Base-by-base conservation (phyloP, 2,113 vertebrate genomes). In the Aleadryas rufinucha region DNA sequence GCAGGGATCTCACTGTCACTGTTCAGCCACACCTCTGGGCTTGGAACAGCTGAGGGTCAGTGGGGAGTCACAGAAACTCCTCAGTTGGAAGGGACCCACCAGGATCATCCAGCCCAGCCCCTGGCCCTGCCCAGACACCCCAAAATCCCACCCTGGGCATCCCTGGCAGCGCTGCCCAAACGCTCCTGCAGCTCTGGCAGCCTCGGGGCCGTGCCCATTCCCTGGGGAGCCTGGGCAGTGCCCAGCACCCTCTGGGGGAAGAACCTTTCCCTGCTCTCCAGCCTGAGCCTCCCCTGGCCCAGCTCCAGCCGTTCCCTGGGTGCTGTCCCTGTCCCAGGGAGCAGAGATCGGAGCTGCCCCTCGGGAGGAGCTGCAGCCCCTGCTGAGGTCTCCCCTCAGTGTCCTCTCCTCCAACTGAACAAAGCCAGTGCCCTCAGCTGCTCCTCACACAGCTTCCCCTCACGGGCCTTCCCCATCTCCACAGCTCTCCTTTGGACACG, bases 21-120 rank as follows among this genome's bases (percentile, higher is more conserved):
- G 3, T 42, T 72, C 49, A 71, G 74, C 28, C 21, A 84, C 50
- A 11, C 11, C 69, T 63, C 37, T 63, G 80, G 37, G 47, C n/a
- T 3, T 10, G 60, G 72, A 37, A 28, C 33, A 74, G 68, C 77
- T 50, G 18, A 33, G 35, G 42, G 8, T 33, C 59, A 44, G 37
- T 10, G 37, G 6, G 7, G 18, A 66, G 28, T 45, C 44, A 44
- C 2, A 13, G 37, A 28, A 59, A 13, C 3, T 13, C 18, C 68
- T 44, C 16, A 52, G 16, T 0, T 28, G 33, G 27, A 44, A 24
- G 11, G 9, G 37, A 9, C 6, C 6, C 44, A 5, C 68, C 5
- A 6, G 57, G 31, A 57, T 16, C 59, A 12, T 0, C 10, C 5
- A 71, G 13, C 0, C 1, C 65, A 35, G 0, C 14, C 0, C 59